These are phyloP conservation scores for Ciconia maguari DNA, from an alignment of 2,113 vertebrate species.

Conservation along the genomic window DNA sequence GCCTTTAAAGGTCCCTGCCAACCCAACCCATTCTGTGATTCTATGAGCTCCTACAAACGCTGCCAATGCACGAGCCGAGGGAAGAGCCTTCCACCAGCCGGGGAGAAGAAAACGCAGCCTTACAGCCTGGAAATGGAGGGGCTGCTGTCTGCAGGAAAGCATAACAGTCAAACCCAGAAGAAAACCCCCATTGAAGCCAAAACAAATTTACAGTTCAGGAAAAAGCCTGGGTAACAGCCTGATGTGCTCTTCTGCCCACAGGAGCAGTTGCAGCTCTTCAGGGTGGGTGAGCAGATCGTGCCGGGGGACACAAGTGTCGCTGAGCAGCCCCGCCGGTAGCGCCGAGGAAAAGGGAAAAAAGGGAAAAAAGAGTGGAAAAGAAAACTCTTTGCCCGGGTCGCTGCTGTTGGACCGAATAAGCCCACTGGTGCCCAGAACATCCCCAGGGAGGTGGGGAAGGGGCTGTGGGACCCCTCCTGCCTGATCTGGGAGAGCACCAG, in stretches of 20 bases:
- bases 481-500: not conserved
- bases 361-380: not conserved
- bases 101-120: not conserved
- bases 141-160: not conserved
- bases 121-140: not conserved
- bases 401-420: not conserved
- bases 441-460: not conserved
- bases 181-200: not conserved
- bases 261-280: not conserved
- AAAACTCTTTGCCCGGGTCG: not conserved
- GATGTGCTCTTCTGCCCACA: not conserved
- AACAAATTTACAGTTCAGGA: not conserved
- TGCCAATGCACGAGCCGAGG: fast-evolving
- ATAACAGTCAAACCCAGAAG: no score
- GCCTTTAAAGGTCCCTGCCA: fast-evolving
- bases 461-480: not conserved
- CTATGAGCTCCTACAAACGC: not conserved
- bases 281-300: not conserved
- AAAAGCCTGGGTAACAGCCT: not conserved
- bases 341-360: no score
- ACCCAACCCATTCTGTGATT: not conserved
- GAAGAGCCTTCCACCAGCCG: not conserved
- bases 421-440: not conserved
- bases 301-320: not conserved
- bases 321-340: not conserved